Percentiles rank a stretch among this genome's conserved stretches.
Evolutionary conservation across 2,113 vertebrate genomes (phyloP).

Genomic region (Oryzias curvinotus): DNA sequence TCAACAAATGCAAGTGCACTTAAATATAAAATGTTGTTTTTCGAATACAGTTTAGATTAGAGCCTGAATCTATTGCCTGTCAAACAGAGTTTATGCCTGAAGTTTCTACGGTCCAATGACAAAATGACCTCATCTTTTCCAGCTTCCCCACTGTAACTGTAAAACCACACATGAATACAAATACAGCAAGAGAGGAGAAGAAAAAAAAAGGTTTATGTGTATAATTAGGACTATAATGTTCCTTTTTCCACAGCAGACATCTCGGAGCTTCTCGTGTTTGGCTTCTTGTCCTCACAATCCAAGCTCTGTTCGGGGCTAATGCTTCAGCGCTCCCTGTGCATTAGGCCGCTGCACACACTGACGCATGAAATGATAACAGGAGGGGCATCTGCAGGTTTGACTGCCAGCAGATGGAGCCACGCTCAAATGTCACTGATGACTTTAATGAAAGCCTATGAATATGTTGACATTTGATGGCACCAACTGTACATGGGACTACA

Average conservation of each 20-base stretch:
- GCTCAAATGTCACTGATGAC: slow-evolving; percentile 47
- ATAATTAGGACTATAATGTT: slow-evolving; percentile 9
- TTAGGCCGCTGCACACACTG: slow-evolving; percentile 16
- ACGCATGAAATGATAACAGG: slow-evolving; percentile 6
- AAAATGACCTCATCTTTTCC: slow-evolving; percentile 55
- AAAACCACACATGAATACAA: too few species aligned
- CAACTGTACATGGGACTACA: too few species aligned
- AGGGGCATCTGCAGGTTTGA: not conserved
- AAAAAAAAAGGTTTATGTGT: too few species aligned
- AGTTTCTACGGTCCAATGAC: slow-evolving; percentile 26
- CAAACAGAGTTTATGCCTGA: slow-evolving; percentile 25
- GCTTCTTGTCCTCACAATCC: slow-evolving; percentile 19
- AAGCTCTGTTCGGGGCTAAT: slow-evolving; percentile 34
- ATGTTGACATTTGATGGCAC: slow-evolving; percentile 10
- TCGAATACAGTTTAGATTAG: slow-evolving; percentile 5
- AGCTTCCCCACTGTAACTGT: slow-evolving; percentile 31
- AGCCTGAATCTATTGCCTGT: slow-evolving; percentile 17
- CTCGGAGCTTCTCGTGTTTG: not conserved
- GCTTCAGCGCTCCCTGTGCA: slow-evolving; percentile 10
- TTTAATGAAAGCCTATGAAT: slow-evolving; percentile 16
- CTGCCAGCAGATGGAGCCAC: slow-evolving; percentile 13
- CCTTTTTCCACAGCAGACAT: slow-evolving; percentile 10
- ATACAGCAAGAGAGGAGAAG: too few species aligned
- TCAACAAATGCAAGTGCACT: too few species aligned
- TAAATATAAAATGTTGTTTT: not conserved